A percentile compares a stretch with the other conserved stretches of the same genome.
These are phyloP conservation scores for Dyspetes luteomarginatus DNA, from an alignment of 2,888 invertebrate genomes.

Conservation along the genomic window DNA sequence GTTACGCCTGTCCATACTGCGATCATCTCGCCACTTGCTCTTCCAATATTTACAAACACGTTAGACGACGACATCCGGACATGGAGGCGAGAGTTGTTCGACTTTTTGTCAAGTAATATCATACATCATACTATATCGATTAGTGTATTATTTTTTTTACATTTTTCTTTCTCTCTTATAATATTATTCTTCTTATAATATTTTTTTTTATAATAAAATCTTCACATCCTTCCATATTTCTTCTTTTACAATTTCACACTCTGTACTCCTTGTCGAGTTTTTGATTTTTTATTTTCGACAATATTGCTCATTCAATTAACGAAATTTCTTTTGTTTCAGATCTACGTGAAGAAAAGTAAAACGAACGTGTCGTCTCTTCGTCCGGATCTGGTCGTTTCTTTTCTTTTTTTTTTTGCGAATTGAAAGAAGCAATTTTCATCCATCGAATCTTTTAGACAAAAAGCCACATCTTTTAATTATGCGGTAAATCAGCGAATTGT, in stretches of 20 bases:
- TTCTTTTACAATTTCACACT: no score
- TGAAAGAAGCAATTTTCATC: not conserved
- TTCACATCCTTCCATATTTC: not conserved
- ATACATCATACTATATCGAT: not conserved
- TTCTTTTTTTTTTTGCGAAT: conserved; percentile 2
- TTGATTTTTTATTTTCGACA: no score
- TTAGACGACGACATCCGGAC: conserved; percentile 58
- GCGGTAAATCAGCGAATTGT: not conserved
- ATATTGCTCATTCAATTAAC: no score
- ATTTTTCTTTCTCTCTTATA: not conserved
- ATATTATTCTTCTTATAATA: no score
- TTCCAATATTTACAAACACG: conserved; percentile 58
- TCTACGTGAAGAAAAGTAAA: conserved; percentile 1
- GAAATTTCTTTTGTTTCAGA: no score
- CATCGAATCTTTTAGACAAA: no score
- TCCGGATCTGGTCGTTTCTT: not conserved
- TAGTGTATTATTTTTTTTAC: not conserved
- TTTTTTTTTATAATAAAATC: no score
- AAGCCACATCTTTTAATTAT: not conserved
- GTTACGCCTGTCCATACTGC: conserved; percentile 69
- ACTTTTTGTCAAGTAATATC: conserved; percentile 27
- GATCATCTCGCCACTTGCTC: conserved; percentile 43
- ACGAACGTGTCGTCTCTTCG: not conserved
- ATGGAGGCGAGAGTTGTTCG: conserved; percentile 51
- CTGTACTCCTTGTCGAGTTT: no score